These are phyloP conservation scores for Pocillopora grandis DNA, from an alignment of 92 coral and sea anemone species.

Conservation along the genomic window DNA sequence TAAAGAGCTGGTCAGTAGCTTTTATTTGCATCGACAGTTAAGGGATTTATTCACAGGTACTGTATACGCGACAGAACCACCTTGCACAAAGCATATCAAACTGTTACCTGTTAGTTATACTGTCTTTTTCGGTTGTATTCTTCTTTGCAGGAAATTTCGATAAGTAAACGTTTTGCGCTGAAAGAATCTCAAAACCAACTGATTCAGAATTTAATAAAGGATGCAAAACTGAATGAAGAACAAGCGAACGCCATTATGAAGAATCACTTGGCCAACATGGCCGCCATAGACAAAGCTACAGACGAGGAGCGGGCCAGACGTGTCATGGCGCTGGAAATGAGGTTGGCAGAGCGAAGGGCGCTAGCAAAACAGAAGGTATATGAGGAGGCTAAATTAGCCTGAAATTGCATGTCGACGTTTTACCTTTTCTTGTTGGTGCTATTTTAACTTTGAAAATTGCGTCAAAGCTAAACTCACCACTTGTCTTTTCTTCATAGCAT, in stretches of 20 bases:
- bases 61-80: not conserved
- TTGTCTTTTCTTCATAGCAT: constrained; percentile 33
- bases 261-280: constrained; percentile 83
- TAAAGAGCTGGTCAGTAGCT: not conserved
- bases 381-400: no score
- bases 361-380: constrained; percentile 78
- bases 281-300: constrained; percentile 83
- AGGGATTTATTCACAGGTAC: not conserved
- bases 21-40: not conserved
- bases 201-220: constrained; percentile 75
- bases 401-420: no score
- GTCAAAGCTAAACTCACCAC: not conserved
- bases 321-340: constrained; percentile 91
- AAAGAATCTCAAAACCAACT: constrained; percentile 87
- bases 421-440: not conserved
- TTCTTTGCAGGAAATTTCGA: constrained; percentile 75
- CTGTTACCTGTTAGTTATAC: not conserved
- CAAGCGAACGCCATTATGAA: constrained; percentile 73
- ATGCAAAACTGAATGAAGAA: constrained; percentile 76
- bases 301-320: constrained; percentile 92
- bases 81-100: not conserved
- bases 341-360: constrained; percentile 88
- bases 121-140: not conserved
- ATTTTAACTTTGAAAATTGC: not conserved
- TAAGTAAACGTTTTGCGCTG: constrained; percentile 81